These are phyloP conservation scores for Clarias batrachus DNA, from an alignment of 2,113 vertebrate species.

Conservation along the genomic window DNA sequence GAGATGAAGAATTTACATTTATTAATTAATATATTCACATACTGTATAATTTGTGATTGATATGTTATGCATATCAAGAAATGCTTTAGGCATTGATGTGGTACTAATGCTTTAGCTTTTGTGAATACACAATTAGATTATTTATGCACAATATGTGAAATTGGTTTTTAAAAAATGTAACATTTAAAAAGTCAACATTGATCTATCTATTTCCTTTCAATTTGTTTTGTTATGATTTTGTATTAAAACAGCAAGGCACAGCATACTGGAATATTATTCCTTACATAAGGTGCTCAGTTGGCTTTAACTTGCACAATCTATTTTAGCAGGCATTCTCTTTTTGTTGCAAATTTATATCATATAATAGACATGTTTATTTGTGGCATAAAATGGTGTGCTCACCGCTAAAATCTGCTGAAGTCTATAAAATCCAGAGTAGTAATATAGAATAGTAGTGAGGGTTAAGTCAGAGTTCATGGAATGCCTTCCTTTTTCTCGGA, in stretches of 20 bases:
- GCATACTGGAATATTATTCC: neutral
- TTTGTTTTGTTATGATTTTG: neutral
- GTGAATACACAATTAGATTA: neutral
- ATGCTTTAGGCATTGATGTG: neutral
- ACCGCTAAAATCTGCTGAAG: neutral
- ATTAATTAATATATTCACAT: neutral
- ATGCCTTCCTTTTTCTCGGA: neutral
- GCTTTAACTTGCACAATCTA: slow-evolving; percentile 6
- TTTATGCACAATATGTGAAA: neutral
- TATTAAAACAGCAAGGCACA: neutral
- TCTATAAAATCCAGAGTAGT: neutral
- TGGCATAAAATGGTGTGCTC: neutral
- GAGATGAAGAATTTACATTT: neutral
- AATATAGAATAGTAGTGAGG: neutral
- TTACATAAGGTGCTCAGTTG: neutral
- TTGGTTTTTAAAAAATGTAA: no score
- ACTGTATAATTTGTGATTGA: neutral
- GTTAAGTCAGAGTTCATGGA: neutral
- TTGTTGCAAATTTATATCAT: neutral
- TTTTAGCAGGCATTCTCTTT: neutral
- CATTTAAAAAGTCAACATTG: neutral
- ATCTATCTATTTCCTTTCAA: neutral
- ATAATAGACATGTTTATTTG: neutral
- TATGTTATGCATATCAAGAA: neutral
- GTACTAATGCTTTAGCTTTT: neutral